Conservation (phyloP, 2,888 invertebrate species). For the Andrena trimmerana region DNA sequence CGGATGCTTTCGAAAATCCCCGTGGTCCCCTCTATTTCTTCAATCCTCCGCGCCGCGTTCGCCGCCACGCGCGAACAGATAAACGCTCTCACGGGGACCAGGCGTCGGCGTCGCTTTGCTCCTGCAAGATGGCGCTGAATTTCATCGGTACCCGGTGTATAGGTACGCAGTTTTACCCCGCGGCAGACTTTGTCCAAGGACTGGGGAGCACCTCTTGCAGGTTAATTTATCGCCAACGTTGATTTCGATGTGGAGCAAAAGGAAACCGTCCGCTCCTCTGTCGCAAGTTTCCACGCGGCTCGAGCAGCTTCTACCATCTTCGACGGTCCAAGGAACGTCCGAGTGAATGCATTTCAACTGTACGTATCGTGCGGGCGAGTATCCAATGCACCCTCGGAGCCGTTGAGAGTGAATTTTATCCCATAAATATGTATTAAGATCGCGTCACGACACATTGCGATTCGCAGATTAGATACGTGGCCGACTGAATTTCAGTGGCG, state of each 20-base stretch:
- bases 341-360: too few species aligned
- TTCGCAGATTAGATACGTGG: not conserved
- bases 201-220: too few species aligned
- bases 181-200: too few species aligned
- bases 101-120: constrained; percentile 3
- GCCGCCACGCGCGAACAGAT: constrained; percentile 21
- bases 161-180: not conserved
- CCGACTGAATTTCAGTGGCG: too few species aligned
- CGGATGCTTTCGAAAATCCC: constrained; percentile 23
- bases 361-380: too few species aligned
- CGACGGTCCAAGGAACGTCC: too few species aligned
- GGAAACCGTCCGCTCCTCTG: too few species aligned
- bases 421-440: not conserved
- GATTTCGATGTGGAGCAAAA: too few species aligned
- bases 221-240: too few species aligned
- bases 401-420: not conserved
- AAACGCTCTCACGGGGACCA: constrained; percentile 1
- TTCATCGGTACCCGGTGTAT: not conserved
- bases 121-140: not conserved
- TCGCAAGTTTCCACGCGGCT: too few species aligned
- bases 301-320: too few species aligned
- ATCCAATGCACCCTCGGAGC: too few species aligned
- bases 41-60: not conserved
- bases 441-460: not conserved
- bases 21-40: not conserved